Percentiles rank a stretch among this genome's conserved stretches.
These are phyloP conservation scores for Amorpha juglandis DNA, from an alignment of 2,888 invertebrate species.

Conservation along the genomic window DNA sequence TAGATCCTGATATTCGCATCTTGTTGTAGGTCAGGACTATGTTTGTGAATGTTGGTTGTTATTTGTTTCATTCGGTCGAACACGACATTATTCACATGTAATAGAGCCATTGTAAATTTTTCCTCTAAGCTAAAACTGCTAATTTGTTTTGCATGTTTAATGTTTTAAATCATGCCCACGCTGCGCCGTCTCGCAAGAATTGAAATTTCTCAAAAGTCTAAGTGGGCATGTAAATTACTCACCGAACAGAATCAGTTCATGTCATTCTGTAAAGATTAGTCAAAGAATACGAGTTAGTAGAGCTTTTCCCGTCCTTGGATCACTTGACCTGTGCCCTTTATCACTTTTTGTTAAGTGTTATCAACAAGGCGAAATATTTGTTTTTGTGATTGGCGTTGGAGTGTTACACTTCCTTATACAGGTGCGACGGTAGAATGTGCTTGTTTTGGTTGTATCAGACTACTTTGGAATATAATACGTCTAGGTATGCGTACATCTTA, in stretches of 20 bases:
- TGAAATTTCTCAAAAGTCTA: constrained; percentile 25
- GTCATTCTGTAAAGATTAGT: constrained; percentile 17
- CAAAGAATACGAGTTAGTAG: not conserved
- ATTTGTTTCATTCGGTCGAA: not conserved
- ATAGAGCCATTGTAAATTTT: not conserved
- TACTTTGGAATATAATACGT: constrained; percentile 25
- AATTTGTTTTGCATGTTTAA: constrained; percentile 24
- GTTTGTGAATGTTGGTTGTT: not conserved
- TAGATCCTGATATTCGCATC: no score
- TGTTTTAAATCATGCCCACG: constrained; percentile 21
- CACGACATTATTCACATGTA: not conserved
- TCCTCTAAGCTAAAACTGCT: constrained; percentile 5
- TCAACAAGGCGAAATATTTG: constrained; percentile 1
- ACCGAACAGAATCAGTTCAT: constrained; percentile 9
- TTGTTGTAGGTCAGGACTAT: no score
- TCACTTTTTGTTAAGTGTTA: not conserved
- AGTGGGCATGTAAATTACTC: constrained; percentile 18
- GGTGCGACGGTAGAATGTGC: constrained; percentile 24
- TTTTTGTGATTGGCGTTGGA: constrained; percentile 12
- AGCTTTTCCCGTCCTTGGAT: not conserved
- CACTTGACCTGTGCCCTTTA: constrained; percentile 7
- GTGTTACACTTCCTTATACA: constrained; percentile 14
- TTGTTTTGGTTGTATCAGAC: constrained; percentile 27
- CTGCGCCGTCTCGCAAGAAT: constrained; percentile 12
- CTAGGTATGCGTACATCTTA: constrained; percentile 24